These are phyloP conservation scores for Hemiscyllium ocellatum DNA, from an alignment of 2,113 vertebrate species.

Conservation along the genomic window DNA sequence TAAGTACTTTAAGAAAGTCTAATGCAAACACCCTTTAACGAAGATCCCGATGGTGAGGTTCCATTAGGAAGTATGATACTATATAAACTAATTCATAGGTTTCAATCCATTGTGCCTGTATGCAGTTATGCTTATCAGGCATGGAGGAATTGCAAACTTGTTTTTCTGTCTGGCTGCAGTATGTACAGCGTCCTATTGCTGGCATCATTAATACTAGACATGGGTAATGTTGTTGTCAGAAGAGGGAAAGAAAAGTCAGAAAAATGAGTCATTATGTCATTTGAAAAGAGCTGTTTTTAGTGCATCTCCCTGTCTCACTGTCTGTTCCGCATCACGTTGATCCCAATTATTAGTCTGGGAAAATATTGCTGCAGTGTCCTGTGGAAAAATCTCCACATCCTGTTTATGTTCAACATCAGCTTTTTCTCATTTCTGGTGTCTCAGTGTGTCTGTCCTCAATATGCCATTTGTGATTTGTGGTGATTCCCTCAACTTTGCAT, in stretches of 20 bases:
- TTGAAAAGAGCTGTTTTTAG: conserved; percentile 17
- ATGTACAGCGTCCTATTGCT: neutral
- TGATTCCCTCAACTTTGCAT: neutral
- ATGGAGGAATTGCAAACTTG: neutral
- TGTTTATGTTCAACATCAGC: conserved; percentile 11
- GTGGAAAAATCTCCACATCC: conserved; percentile 32
- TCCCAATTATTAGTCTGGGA: conserved; percentile 32
- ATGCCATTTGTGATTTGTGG: neutral
- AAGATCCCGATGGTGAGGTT: neutral
- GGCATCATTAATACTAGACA: neutral
- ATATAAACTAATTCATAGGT: neutral
- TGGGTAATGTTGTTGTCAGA: conserved; percentile 2
- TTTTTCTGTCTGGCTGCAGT: neutral
- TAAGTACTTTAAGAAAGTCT: neutral
- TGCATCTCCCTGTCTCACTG: neutral
- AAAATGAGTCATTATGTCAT: conserved; percentile 27
- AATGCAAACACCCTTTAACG: neutral
- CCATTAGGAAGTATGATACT: neutral
- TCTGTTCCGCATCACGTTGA: neutral
- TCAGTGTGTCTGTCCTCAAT: conserved; percentile 32
- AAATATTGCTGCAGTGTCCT: neutral
- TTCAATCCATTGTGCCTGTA: neutral
- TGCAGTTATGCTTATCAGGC: neutral
- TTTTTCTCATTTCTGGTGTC: neutral
- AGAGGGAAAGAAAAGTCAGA: neutral